Base-by-base conservation (phyloP, 1,140 invertebrate species). In the Dufourea novaeangliae region DNA sequence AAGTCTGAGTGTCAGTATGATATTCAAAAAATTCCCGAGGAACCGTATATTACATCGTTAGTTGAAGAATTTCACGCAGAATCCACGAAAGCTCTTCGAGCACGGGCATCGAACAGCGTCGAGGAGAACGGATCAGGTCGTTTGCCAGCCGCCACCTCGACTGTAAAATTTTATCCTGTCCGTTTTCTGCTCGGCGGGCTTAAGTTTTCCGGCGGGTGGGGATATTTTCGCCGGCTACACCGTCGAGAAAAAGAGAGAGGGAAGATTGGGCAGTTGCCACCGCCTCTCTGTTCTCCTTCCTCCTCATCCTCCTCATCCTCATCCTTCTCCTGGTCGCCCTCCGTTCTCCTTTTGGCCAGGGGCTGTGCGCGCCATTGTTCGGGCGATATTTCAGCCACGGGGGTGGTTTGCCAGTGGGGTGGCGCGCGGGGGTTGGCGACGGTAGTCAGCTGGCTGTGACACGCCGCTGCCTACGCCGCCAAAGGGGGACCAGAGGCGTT, bases 361-460 rank as follows among this genome's bases (percentile, higher is more conserved):
- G 59, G 77, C 80, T 79, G n/a, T n/a, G 89, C 57, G 76, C 89
- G 88, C 89, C 88, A 93, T 92, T 92, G 91, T 92, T 92, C 89
- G 83, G 82, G 89, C 88, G 87, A 93, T 92, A 92, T 92, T 92
- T 92, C 88, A 92, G 87, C 86, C 64, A 82, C 87, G 86, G 87
- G 84, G 85, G 84, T 88, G 85, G 89, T 77, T n/a, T 83, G 85
- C 74, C 81, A 74, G 83, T 1, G 77, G 64, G 77, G 64, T n/a
- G 66, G 54, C 76, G 82, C 77, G 76, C 69, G 86, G 85, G 83
- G 86, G 70, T 83, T 59, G 57, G 59, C 70, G 77, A 61, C 44
- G 80, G 83, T 82, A 92, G 92, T 93, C 91, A 92, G 92, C 91
- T 92, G 92, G 90, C 83, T 90, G 87, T 92, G 92, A 92, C 92